A percentile compares a stretch with the other conserved stretches of the same genome.
These are phyloP conservation scores for Motacilla alba DNA, from an alignment of 2,113 vertebrate species.

Conservation along the genomic window DNA sequence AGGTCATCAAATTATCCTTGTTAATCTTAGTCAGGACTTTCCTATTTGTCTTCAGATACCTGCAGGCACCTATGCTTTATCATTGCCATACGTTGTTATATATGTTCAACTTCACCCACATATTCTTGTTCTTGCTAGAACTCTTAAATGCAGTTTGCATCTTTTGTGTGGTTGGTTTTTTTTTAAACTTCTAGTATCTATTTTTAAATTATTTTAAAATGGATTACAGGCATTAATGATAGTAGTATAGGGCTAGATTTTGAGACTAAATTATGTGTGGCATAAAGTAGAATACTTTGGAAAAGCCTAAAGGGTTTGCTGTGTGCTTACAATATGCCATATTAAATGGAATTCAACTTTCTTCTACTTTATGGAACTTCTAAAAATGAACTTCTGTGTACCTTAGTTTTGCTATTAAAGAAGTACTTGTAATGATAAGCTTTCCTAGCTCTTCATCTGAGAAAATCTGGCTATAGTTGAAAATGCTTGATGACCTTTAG, in stretches of 20 bases:
- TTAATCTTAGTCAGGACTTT: background rate
- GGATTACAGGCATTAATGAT: background rate
- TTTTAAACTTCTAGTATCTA: background rate
- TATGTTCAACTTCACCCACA: background rate
- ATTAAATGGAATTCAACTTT: background rate
- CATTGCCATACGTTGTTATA: background rate
- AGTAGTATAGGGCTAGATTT: background rate
- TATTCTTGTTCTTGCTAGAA: background rate
- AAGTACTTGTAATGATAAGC: background rate
- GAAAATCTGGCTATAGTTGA: background rate
- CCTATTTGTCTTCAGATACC: background rate
- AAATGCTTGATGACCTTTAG: background rate
- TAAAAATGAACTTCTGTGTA: background rate
- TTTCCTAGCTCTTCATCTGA: background rate
- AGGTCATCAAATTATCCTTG: background rate
- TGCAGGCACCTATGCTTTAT: background rate
- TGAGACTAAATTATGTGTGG: background rate
- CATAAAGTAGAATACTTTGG: background rate
- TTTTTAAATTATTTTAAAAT: background rate
- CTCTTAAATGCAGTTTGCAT: background rate
- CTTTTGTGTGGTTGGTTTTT: background rate
- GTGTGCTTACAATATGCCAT: background rate
- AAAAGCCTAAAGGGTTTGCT: background rate
- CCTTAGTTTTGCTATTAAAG: background rate
- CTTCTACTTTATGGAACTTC: background rate